Percentiles rank a stretch among this genome's conserved stretches.
phyloP scores from a whole-genome alignment of 2,113 vertebrate species.

The Riparia riparia region DNA sequence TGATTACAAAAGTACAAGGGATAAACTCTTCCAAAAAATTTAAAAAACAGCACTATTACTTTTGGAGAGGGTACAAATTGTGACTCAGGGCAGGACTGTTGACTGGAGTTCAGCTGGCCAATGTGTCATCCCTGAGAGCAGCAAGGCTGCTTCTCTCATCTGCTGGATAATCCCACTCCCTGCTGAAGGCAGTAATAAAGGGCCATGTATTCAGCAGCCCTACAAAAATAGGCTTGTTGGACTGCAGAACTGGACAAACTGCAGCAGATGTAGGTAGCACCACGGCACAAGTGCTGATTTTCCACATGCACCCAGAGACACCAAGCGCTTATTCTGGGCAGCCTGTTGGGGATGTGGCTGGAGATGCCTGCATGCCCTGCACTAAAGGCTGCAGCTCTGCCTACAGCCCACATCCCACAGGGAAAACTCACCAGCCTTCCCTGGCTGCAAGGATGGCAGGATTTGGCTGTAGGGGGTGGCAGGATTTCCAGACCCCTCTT shows the following conservation, averaged over 20 bases:
- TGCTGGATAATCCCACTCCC: background rate
- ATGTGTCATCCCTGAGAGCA: background rate
- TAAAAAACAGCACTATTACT: background rate
- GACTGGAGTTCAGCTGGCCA: background rate
- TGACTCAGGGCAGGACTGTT: background rate
- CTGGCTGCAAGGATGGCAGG: background rate
- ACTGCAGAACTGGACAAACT: background rate
- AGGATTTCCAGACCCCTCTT: background rate
- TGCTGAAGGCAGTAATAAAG: background rate
- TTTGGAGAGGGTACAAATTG: background rate
- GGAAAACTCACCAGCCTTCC: accelerated
- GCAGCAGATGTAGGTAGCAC: background rate
- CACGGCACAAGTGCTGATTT: background rate
- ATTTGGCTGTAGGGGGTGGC: background rate
- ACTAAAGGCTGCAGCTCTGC: background rate
- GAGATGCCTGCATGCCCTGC: background rate
- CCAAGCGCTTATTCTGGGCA: background rate
- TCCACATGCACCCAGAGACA: background rate
- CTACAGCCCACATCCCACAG: accelerated
- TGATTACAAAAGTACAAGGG: background rate
- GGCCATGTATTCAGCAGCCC: background rate
- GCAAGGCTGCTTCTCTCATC: background rate
- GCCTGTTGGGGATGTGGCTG: background rate
- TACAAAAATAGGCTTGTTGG: background rate
- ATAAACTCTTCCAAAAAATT: background rate